These are phyloP conservation scores for Herminia tarsipennalis DNA, from an alignment of 2,888 invertebrate species.

Conservation along the genomic window DNA sequence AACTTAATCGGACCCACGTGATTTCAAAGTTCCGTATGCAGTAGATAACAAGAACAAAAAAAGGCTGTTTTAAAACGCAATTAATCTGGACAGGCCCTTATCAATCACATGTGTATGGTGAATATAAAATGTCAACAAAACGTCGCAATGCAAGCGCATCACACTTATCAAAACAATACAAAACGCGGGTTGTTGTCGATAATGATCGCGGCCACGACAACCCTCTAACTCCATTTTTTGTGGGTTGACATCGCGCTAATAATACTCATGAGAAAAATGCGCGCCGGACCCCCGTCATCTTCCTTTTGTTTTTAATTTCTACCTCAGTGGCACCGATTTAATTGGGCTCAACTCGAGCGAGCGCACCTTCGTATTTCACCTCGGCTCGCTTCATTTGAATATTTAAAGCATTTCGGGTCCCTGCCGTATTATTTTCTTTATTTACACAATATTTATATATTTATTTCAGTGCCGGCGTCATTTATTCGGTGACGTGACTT, in stretches of 20 bases:
- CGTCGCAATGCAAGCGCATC: conserved; percentile 65
- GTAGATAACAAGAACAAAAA: conserved; percentile 1
- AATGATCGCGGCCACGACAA: conserved; percentile 79
- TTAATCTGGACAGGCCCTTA: conserved; percentile 50
- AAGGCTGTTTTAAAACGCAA: conserved; percentile 38
- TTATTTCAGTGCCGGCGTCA: conserved; percentile 80
- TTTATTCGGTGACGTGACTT: conserved; percentile 85
- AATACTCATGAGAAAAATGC: conserved; percentile 86
- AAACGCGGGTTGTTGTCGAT: conserved; percentile 82
- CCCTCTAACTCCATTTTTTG: conserved; percentile 82
- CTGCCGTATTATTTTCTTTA: conserved; percentile 81
- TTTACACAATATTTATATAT: conserved; percentile 85
- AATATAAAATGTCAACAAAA: conserved; percentile 78
- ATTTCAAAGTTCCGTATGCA: neutral
- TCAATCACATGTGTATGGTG: conserved; percentile 73
- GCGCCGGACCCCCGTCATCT: conserved; percentile 79
- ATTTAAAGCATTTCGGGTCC: conserved; percentile 84
- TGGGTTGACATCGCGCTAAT: conserved; percentile 85
- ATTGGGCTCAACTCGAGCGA: conserved; percentile 84
- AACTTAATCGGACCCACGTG: neutral
- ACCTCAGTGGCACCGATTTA: conserved; percentile 86
- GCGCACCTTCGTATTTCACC: conserved; percentile 85
- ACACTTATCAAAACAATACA: conserved; percentile 85
- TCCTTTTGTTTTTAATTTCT: conserved; percentile 86
- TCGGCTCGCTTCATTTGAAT: conserved; percentile 85